A percentile compares a stretch with the other conserved stretches of the same genome.
Evolutionary conservation across 2,113 vertebrate species (phyloP).

Genomic region (Caranx ignobilis): DNA sequence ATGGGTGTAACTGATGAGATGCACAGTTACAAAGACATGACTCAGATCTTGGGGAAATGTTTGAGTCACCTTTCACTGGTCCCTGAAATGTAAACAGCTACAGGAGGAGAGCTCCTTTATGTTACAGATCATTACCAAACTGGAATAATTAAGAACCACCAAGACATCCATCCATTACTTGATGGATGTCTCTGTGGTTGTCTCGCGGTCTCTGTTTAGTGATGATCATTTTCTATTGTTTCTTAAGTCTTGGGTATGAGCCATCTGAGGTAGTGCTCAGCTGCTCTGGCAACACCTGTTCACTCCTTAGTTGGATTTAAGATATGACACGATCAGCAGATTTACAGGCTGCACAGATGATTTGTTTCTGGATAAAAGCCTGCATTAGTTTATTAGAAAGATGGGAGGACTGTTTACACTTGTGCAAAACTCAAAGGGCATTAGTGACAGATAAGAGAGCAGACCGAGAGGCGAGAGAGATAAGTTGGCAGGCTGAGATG

Average conservation of each 20-base stretch:
- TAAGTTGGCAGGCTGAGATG: neutral
- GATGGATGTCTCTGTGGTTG: neutral
- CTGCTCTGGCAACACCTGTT: constrained; percentile 33
- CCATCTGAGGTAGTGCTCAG: constrained; percentile 3
- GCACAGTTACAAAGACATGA: neutral
- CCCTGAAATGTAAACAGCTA: neutral
- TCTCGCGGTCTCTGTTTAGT: neutral
- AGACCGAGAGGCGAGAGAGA: neutral
- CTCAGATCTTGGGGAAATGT: neutral
- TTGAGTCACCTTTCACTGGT: neutral
- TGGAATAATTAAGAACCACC: neutral
- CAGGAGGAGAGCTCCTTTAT: neutral
- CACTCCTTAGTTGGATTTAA: constrained; percentile 14
- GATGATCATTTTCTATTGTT: neutral
- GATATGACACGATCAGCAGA: constrained; percentile 22
- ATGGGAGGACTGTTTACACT: neutral
- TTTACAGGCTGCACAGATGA: constrained; percentile 27
- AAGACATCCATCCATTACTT: neutral
- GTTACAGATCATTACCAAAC: neutral
- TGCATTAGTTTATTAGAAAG: constrained; percentile 54
- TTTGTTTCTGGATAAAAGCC: constrained; percentile 22
- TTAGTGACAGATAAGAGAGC: neutral
- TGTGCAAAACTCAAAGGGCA: neutral
- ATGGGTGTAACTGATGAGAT: constrained; percentile 11
- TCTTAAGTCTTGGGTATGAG: constrained; percentile 5